Evolutionary conservation across 1,140 invertebrate genomes (phyloP).

Genomic region (Sycophila sp.): DNA sequence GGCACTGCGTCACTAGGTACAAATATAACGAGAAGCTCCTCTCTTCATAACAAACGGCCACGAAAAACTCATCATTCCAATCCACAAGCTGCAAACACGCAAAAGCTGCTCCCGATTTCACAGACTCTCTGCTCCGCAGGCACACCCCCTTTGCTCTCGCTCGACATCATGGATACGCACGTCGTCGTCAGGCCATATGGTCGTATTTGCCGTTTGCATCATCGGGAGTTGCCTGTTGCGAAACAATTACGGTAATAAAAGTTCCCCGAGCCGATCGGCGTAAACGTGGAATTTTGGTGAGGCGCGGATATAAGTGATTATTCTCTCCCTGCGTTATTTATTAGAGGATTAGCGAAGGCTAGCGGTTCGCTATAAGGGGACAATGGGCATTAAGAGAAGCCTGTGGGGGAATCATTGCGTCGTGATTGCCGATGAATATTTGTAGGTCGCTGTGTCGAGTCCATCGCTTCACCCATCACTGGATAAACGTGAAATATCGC

Average conservation of each 20-base stretch:
- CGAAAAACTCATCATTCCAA: not conserved
- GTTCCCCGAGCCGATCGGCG: slow-evolving; percentile 40
- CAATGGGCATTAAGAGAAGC: not conserved
- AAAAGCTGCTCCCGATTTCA: slow-evolving; percentile 1
- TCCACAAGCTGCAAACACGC: not conserved
- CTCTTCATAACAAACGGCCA: not conserved
- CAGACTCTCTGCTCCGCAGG: not conserved
- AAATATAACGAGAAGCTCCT: too few relatives aligned
- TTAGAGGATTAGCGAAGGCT: slow-evolving; percentile 2
- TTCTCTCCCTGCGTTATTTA: not conserved
- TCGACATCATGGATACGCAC: too few relatives aligned
- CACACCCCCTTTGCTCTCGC: too few relatives aligned
- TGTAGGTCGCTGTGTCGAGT: too few relatives aligned
- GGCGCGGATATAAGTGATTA: slow-evolving; percentile 22
- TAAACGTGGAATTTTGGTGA: slow-evolving; percentile 35
- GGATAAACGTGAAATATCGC: too few relatives aligned
- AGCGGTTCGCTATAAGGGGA: too few relatives aligned
- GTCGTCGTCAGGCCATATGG: slow-evolving; percentile 47
- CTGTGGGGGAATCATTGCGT: not conserved
- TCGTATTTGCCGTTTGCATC: slow-evolving; percentile 43
- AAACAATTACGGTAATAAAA: slow-evolving; percentile 60
- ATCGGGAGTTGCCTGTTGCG: slow-evolving; percentile 48
- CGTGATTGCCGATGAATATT: not conserved
- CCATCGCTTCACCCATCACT: too few relatives aligned
- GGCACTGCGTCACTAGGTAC: too few relatives aligned